These are phyloP conservation scores for Apostichopus californicus DNA, from an alignment of 35 echinoderm and acorn worm genomes.

Conservation along the genomic window DNA sequence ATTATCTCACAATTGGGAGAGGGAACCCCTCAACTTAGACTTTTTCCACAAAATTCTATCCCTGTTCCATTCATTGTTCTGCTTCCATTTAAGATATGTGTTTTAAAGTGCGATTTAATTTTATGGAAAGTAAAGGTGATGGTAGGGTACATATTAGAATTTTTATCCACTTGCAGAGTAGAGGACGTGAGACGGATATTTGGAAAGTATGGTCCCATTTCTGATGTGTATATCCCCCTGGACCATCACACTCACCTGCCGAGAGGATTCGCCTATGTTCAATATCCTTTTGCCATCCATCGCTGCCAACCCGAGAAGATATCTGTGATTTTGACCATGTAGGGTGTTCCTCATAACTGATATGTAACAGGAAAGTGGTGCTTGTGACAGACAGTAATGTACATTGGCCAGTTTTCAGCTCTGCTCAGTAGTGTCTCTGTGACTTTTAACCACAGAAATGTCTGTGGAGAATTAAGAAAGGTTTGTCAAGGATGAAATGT, in stretches of 20 bases:
- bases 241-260: constrained; percentile 80
- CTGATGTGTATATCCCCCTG: constrained; percentile 87
- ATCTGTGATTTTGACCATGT: neutral
- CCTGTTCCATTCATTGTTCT: neutral
- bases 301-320: neutral
- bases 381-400: too few species aligned
- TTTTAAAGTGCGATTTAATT: too few species aligned
- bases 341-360: neutral
- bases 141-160: neutral
- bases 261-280: constrained; percentile 87
- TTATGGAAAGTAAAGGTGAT: neutral
- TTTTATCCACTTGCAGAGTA: constrained; percentile 53
- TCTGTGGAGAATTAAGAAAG: too few species aligned
- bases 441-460: too few species aligned
- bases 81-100: neutral
- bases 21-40: too few species aligned
- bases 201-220: constrained; percentile 81
- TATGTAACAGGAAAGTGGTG: neutral
- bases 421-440: too few species aligned
- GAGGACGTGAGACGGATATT: constrained; percentile 82
- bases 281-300: constrained; percentile 81
- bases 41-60: too few species aligned
- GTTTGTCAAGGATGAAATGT: too few species aligned
- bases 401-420: too few species aligned
- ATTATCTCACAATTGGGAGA: too few species aligned